A percentile compares a stretch with the other conserved stretches of the same genome.
phyloP scores from a whole-genome alignment of 2,797 vertebrate species.

The Enteromius argenteus region DNA sequence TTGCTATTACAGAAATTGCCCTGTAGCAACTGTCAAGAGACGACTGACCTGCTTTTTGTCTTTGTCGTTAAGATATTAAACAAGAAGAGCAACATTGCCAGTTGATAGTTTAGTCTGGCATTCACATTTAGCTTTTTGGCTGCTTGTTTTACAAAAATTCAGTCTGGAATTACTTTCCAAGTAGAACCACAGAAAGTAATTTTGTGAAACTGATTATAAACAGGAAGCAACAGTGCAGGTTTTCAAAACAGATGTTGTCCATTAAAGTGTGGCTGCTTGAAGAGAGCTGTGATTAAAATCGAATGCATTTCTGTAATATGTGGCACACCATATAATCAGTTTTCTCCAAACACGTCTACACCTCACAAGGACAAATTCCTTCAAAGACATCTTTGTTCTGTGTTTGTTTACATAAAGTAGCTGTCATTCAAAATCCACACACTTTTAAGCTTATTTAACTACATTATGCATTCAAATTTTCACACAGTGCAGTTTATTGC shows the following conservation, averaged over 20 bases:
- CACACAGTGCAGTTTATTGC: neutral
- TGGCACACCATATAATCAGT: constrained; percentile 67
- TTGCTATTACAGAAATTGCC: constrained; percentile 8
- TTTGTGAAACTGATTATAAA: constrained; percentile 73
- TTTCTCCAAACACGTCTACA: constrained; percentile 59
- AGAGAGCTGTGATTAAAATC: constrained; percentile 70
- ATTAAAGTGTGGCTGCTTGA: constrained; percentile 72
- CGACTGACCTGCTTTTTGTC: constrained; percentile 53
- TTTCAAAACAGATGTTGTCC: constrained; percentile 75
- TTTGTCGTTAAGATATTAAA: constrained; percentile 7
- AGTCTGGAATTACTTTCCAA: constrained; percentile 74
- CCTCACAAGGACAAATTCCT: constrained; percentile 52
- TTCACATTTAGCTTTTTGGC: constrained; percentile 67
- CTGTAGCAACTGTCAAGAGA: constrained; percentile 24
- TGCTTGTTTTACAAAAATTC: constrained; percentile 65
- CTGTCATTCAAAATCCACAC: neutral
- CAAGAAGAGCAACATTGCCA: constrained; percentile 15
- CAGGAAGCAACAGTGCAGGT: constrained; percentile 71
- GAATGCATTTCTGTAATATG: constrained; percentile 71
- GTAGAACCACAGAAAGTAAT: constrained; percentile 72
- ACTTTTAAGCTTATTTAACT: constrained; percentile 7
- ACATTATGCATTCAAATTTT: neutral
- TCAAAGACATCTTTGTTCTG: constrained; percentile 53
- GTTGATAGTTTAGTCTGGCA: constrained; percentile 21
- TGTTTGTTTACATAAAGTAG: constrained; percentile 16